These are phyloP conservation scores for Heliconius nattereri DNA, from an alignment of 1,140 invertebrate species.

Conservation along the genomic window DNA sequence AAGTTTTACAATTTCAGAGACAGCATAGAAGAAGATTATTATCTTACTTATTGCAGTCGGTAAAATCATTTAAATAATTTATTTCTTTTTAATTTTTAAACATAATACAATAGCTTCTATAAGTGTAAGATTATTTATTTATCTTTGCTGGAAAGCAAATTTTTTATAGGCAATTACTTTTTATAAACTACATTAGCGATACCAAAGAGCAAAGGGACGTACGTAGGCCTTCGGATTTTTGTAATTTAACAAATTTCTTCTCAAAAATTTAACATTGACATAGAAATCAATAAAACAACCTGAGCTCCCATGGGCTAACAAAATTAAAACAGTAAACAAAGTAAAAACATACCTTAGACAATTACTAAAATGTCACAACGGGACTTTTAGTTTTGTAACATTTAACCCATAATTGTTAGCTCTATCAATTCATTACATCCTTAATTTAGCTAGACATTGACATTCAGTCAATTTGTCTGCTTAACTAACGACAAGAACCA, in stretches of 20 bases:
- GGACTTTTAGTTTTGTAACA: slow-evolving; percentile 1
- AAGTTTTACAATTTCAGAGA: slow-evolving; percentile 76
- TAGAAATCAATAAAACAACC: background rate
- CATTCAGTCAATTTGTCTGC: background rate
- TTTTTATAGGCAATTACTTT: too few relatives aligned
- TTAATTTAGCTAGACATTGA: background rate
- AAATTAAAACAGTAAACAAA: background rate
- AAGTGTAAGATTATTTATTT: too few relatives aligned
- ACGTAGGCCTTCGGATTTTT: too few relatives aligned
- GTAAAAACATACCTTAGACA: background rate
- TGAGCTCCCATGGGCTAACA: background rate
- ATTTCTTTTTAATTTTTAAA: background rate
- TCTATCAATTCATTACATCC: slow-evolving; percentile 2
- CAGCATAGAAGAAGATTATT: slow-evolving; percentile 72
- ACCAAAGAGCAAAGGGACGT: too few relatives aligned
- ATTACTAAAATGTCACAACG: background rate
- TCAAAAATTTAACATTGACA: background rate
- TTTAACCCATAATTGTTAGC: background rate
- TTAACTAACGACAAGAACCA: background rate
- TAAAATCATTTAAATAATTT: slow-evolving; percentile 42
- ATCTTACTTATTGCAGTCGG: slow-evolving; percentile 75
- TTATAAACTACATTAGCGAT: background rate
- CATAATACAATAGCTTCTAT: too few relatives aligned
- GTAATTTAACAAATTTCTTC: too few relatives aligned
- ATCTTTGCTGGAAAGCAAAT: too few relatives aligned